Base-by-base conservation (phyloP, 1,140 invertebrate genomes). In the Solen grandis region DNA sequence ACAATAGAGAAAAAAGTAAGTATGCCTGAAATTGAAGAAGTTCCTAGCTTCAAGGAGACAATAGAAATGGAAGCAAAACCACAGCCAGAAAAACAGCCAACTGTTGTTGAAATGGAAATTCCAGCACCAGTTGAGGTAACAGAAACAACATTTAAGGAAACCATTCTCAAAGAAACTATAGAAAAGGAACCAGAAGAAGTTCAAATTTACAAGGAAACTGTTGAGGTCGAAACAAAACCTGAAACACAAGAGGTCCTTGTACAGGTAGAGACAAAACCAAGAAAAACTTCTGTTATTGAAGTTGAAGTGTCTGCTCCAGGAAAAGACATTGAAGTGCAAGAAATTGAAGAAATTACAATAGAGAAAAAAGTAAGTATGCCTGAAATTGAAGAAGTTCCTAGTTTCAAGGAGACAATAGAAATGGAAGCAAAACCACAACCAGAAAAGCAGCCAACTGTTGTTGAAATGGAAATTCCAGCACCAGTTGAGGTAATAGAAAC, bases 311-410 rank as follows among this genome's bases (percentile, higher is more conserved):
- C n/a, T n/a, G n/a, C n/a, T n/a, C n/a, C n/a, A n/a, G 76, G 70
- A 1, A 65, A 81, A 66, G 84, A 83, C 36, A 63, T 78, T 79
- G 46, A 36, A 46, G 59, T 62, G n/a, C 66, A 59, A 52, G 38
- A 27, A 16, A 36, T 65, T 22, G 35, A 72, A 36, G 33, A 54
- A 27, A 63, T 52, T 35, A 62, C 57, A 31, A 35, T 72, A n/a
- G n/a, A n/a, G n/a, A n/a, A n/a, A n/a, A n/a, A n/a, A n/a, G n/a
- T n/a, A n/a, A n/a, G n/a, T n/a, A n/a, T n/a, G n/a, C n/a, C n/a
- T n/a, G n/a, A n/a, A n/a, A n/a, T n/a, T 35, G 57, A 76, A 54
- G 73, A 76, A 52, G 38, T 33, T 16, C 60, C 59, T 22, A 13
- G 25, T 35, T 62, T 50, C 38, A 46, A 62, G 35, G 77, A 72